A percentile compares a stretch with the other conserved stretches of the same genome.
Evolutionary conservation across 2,888 invertebrate species (phyloP).

Genomic region (Chrysopilus asiliformis): DNA sequence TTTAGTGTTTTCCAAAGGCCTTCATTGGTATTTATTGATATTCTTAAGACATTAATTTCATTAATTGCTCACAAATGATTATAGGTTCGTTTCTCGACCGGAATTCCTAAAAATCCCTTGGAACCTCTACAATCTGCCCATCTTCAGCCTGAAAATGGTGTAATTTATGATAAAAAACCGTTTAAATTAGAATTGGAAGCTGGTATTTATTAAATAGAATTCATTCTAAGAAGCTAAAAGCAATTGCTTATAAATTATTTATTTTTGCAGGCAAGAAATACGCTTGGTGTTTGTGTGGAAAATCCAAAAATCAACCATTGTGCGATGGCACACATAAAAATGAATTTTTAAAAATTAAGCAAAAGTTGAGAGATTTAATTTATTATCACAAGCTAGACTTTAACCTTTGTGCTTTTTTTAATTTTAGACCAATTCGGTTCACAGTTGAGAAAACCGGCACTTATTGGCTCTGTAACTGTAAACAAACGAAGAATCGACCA

Average conservation of each 20-base stretch:
- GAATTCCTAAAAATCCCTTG: conserved; percentile 54
- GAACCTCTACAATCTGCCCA: conserved; percentile 46
- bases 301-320: conserved; percentile 81
- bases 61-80: no score
- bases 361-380: conserved; percentile 40
- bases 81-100: no score
- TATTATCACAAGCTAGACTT: background rate
- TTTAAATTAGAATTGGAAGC: conserved; percentile 61
- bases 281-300: conserved; percentile 89
- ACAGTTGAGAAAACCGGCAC: conserved; percentile 75
- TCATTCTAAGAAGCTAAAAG: background rate
- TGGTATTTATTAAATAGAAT: conserved; percentile 32
- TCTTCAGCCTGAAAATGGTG: conserved; percentile 56
- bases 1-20: no score
- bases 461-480: conserved; percentile 97
- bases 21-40: no score
- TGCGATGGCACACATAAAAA: conserved; percentile 89
- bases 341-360: conserved; percentile 55
- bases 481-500: conserved; percentile 83
- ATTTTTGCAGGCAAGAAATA: conserved; percentile 51
- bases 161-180: conserved; percentile 78
- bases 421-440: conserved; percentile 63
- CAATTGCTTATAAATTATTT: conserved; percentile 12
- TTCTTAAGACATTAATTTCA: no score
- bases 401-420: conserved; percentile 11